Base-by-base conservation (phyloP, 2,113 vertebrate genomes). In the Crotalus tigris region DNA sequence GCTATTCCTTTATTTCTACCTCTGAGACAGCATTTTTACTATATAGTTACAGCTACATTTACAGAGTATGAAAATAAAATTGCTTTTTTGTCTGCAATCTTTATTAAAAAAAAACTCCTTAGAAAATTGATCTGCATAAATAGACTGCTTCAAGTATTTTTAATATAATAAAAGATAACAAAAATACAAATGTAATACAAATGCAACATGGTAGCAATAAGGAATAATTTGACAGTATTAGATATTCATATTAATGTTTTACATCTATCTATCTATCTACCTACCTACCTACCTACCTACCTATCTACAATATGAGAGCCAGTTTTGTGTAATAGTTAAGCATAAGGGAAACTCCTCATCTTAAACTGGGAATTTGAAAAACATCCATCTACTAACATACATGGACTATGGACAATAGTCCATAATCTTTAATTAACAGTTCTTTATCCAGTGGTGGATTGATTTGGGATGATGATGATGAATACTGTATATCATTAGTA, bases 171-270 rank as follows among this genome's bases (percentile, higher is more conserved):
- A n/a, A 69, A 69, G 29, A 69, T 69, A 69, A 15, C 29, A 69
- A 69, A n/a, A 69, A 69, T n/a, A 69, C 89, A 91, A 95, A 93
- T 92, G 0, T 4, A 87, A 92, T 86, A 87, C 55, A 91, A 85
- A 92, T 81, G 85, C 75, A 92, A 91, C 39, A 33, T 1, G 90
- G 58, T 91, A 92, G 46, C 89, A 69, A 92, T 44, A 88, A 49
- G 90, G 29, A 93, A 93, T 95, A 96, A 94, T 94, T 59, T 94
- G 64, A 89, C 87, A 92, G 89, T 26, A 23, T 88, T 93, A 46
- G 89, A 88, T 57, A 95, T 54, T 61, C 61, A 12, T 75, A 17
- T 17, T 33, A 17, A 75, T 75, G 5, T 64, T 64, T n/a, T 64
- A 64, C 26, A 64, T 64, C 26, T 75, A 26, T 26, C 24, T 26